Evolutionary conservation across 2,113 vertebrate genomes (phyloP), one percentile per base, ranked within the genome.

Genomic region (Cathartes aura): DNA sequence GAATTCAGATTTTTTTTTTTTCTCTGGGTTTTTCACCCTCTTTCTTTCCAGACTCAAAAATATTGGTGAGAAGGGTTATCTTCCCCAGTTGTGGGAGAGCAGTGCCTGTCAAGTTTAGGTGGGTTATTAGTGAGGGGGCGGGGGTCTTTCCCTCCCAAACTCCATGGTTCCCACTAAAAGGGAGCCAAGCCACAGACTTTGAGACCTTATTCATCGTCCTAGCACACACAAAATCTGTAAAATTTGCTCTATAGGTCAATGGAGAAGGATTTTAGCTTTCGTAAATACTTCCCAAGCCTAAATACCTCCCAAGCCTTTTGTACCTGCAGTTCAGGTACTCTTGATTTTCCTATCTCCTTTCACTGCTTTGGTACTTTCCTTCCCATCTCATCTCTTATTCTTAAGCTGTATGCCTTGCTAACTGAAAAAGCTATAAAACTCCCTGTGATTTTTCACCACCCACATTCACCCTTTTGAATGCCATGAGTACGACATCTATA

Each of bases 1-100:
- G 96, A 96, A 97, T 92, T 87, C 24, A 75, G 83, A 43, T 42
- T 70, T 63, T 62, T 82, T 89, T 86, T 55, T 64, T 80, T 71
- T 55, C 47, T 52, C 52, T 70, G 29, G 4, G 12, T 71, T 93
- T 95, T 96, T 91, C 22, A 52, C 62, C 13, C 21, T 66, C 45
- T 76, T 95, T 95, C 45, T 80, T 92, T 95, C 47, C 32, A 75
- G 45, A 29, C 22, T 89, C 38, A 89, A 78, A 89, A 93, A 62
- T 82, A 83, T 53, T 42, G 82, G 62, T 90, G 91, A 91, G 78
- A 95, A 93, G 78, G n/a, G 12, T 87, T 91, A 82, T 93, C 45
- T 81, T 81, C 22, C 42, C 16, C 12, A 52, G 4, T 1, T 84
- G 74, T 90, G 70, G 70, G 89, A 93, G 78, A 95, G 9, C 58